phyloP scores from a whole-genome alignment of 2,113 vertebrate species.

The Caretta caretta region DNA sequence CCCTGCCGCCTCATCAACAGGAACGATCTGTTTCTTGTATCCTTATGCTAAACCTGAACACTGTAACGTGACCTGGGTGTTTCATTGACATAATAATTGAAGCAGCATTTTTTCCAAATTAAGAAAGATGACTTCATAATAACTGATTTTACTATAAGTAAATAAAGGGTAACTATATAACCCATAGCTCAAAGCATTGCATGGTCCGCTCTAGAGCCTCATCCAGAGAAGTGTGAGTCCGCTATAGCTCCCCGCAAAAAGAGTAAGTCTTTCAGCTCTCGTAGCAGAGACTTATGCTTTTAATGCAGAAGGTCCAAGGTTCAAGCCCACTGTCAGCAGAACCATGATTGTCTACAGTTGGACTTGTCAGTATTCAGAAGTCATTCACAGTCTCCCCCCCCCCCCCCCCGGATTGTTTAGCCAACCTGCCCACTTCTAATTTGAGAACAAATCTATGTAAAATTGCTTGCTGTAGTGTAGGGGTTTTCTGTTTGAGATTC shows the following conservation, averaged over 20 bases:
- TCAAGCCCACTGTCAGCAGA: neutral
- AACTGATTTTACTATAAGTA: slow-evolving; percentile 56
- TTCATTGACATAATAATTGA: slow-evolving; percentile 49
- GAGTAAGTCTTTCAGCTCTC: too few species aligned
- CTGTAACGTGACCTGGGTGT: slow-evolving; percentile 30
- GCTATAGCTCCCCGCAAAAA: neutral
- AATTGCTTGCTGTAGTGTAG: slow-evolving; percentile 35
- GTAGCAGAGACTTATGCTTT: neutral
- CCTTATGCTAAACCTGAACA: slow-evolving; percentile 55
- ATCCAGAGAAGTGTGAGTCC: slow-evolving; percentile 47
- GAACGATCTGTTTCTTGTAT: slow-evolving; percentile 52
- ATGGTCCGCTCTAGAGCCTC: slow-evolving; percentile 13
- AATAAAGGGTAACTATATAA: slow-evolving; percentile 58
- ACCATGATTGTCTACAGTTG: neutral
- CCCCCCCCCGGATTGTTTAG: neutral
- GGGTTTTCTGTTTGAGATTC: slow-evolving; percentile 37
- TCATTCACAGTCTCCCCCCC: neutral
- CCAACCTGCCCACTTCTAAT: slow-evolving; percentile 31
- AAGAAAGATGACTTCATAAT: slow-evolving; percentile 28
- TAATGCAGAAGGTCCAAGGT: neutral
- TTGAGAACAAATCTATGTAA: slow-evolving; percentile 55
- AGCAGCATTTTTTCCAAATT: neutral
- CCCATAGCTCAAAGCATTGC: slow-evolving; percentile 36
- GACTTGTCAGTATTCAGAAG: neutral
- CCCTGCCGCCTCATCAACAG: slow-evolving; percentile 37